A percentile compares a stretch with the other conserved stretches of the same genome.
phyloP scores from a whole-genome alignment of 2,888 invertebrate genomes.

The Deilephila elpenor region DNA sequence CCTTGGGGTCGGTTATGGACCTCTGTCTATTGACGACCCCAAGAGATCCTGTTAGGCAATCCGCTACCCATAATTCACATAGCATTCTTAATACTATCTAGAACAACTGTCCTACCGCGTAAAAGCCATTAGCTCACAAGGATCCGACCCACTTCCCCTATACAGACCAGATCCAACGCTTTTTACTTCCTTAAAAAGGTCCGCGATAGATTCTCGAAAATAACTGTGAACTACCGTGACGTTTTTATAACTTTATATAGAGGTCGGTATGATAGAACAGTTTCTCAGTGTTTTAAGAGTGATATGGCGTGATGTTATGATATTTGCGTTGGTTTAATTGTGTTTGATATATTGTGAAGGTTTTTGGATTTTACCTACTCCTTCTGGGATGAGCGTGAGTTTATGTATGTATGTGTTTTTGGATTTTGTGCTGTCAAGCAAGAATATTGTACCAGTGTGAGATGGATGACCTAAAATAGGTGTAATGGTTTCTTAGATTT shows the following conservation, averaged over 20 bases:
- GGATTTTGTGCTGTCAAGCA: no score
- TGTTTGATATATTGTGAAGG: not conserved
- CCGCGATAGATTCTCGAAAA: slow-evolving; percentile 49
- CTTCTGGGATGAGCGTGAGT: no score
- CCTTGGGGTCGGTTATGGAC: no score
- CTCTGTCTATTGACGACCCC: no score
- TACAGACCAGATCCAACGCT: slow-evolving; percentile 39
- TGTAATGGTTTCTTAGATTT: no score
- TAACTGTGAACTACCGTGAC: slow-evolving; percentile 45
- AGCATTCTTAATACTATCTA: not conserved
- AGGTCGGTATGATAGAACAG: not conserved
- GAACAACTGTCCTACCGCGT: not conserved
- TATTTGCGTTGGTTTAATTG: not conserved
- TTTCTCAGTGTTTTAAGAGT: not conserved
- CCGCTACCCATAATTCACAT: no score
- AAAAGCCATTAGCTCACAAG: slow-evolving; percentile 29
- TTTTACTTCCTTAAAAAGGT: slow-evolving; percentile 52
- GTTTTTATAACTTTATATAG: slow-evolving; percentile 18
- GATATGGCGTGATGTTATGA: not conserved
- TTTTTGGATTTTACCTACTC: no score
- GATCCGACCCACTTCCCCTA: slow-evolving; percentile 45
- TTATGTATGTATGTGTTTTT: no score
- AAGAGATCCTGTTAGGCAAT: no score
- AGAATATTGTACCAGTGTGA: no score
- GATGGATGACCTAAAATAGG: no score